Conservation (phyloP, 2,113 vertebrate genomes). For the Thermophis baileyi region DNA sequence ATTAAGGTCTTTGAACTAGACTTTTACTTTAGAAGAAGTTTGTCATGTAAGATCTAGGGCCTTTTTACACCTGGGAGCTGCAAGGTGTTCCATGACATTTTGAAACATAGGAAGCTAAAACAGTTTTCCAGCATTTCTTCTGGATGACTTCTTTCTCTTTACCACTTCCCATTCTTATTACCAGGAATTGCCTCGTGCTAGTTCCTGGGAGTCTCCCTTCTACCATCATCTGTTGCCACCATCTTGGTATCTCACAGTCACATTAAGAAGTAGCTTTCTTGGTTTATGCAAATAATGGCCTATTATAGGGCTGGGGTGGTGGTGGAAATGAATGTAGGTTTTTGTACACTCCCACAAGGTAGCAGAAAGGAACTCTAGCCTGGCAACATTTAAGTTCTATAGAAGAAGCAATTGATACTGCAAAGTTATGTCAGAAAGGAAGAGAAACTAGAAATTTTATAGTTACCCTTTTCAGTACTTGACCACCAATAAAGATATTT, state of each 20-base stretch:
- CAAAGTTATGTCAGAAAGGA: background rate
- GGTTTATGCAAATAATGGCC: background rate
- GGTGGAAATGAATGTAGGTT: background rate
- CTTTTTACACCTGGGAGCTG: background rate
- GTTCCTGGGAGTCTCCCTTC: background rate
- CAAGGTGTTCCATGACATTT: background rate
- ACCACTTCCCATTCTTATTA: background rate
- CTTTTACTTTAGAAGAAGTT: background rate
- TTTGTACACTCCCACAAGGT: background rate
- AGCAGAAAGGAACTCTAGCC: background rate
- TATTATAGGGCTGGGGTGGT: background rate
- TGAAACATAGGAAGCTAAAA: background rate
- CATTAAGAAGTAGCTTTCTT: background rate
- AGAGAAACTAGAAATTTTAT: background rate
- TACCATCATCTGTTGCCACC: background rate
- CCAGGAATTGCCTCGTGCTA: background rate
- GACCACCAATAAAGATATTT: background rate
- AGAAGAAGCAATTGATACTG: background rate
- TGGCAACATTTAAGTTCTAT: background rate
- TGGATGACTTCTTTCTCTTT: background rate
- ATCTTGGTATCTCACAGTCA: background rate
- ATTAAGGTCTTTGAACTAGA: background rate
- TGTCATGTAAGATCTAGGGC: background rate
- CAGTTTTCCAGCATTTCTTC: background rate
- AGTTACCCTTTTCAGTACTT: background rate